These are phyloP conservation scores for Okamejei kenojei DNA, from an alignment of 2,797 vertebrate species.

Conservation along the genomic window DNA sequence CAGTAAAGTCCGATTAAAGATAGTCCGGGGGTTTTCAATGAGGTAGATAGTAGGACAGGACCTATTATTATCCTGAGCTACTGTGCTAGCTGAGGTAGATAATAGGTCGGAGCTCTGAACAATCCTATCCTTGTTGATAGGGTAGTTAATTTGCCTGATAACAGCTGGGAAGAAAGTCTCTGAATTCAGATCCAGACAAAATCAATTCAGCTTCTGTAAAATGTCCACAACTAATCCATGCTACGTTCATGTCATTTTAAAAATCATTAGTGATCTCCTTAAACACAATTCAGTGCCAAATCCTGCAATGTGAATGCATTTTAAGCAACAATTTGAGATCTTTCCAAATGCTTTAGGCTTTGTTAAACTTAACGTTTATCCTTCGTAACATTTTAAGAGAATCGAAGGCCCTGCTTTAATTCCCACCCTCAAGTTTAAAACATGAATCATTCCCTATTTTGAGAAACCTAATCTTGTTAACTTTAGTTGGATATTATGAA, in stretches of 20 bases:
- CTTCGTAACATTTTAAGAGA: neutral
- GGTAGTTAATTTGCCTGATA: too few species aligned
- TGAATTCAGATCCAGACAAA: neutral
- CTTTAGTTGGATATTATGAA: neutral
- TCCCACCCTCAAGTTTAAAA: slow-evolving; percentile 1
- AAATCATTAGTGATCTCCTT: neutral
- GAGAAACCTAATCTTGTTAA: neutral
- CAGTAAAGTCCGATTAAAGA: too few species aligned
- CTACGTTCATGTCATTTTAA: neutral
- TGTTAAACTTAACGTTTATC: neutral
- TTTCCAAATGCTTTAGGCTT: neutral
- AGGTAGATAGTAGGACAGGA: too few species aligned
- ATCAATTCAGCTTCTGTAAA: neutral
- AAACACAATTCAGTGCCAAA: neutral
- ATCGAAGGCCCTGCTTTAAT: neutral
- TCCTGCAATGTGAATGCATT: neutral
- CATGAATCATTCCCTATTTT: neutral
- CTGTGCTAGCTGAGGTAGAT: too few species aligned
- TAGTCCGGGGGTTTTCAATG: too few species aligned
- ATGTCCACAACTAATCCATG: neutral
- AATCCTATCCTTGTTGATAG: too few species aligned
- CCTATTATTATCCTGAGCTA: too few species aligned
- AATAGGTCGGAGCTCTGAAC: too few species aligned
- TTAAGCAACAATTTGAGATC: neutral
- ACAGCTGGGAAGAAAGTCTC: too few species aligned